Percentiles rank a stretch among this genome's conserved stretches.
These are phyloP conservation scores for Lycopodina hypogea DNA, from an alignment of 37 sponge, comb jelly and placozoan species.

Conservation along the genomic window DNA sequence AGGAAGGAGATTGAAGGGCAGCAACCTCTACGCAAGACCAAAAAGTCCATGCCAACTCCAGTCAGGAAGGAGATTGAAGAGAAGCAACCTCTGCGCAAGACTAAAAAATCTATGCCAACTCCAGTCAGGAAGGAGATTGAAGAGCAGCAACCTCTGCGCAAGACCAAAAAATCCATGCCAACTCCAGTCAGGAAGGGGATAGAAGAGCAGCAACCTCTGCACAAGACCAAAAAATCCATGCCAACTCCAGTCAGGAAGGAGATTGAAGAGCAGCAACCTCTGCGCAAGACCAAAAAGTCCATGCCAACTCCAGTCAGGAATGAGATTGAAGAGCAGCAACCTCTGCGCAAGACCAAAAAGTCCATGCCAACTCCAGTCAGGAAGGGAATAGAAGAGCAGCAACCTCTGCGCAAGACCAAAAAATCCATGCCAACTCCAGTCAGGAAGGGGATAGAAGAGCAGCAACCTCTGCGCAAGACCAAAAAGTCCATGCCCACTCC, in stretches of 20 bases:
- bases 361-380: conserved; percentile 49
- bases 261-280: conserved; percentile 21
- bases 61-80: conserved; percentile 47
- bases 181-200: conserved; percentile 66
- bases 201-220: conserved; percentile 5
- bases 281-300: conserved; percentile 18
- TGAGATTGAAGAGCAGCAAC: conserved; percentile 37
- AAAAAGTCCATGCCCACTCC: conserved; percentile 59
- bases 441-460: conserved; percentile 24
- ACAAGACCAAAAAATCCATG: conserved; percentile 34
- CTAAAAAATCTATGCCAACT: conserved; percentile 53
- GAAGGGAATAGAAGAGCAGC: conserved; percentile 38
- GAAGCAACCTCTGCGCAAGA: conserved; percentile 33
- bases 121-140: conserved; percentile 55
- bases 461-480: conserved; percentile 34
- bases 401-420: conserved; percentile 35
- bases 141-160: conserved; percentile 24
- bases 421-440: conserved; percentile 61
- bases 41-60: conserved; percentile 34
- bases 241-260: conserved; percentile 62
- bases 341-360: conserved; percentile 13
- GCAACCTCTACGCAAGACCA: conserved; percentile 23
- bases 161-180: conserved; percentile 42
- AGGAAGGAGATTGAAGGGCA: conserved; percentile 36
- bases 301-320: conserved; percentile 48